Conservation (phyloP, 2,888 invertebrate genomes). For the Pseudococcus jackbeardsleyi region DNA sequence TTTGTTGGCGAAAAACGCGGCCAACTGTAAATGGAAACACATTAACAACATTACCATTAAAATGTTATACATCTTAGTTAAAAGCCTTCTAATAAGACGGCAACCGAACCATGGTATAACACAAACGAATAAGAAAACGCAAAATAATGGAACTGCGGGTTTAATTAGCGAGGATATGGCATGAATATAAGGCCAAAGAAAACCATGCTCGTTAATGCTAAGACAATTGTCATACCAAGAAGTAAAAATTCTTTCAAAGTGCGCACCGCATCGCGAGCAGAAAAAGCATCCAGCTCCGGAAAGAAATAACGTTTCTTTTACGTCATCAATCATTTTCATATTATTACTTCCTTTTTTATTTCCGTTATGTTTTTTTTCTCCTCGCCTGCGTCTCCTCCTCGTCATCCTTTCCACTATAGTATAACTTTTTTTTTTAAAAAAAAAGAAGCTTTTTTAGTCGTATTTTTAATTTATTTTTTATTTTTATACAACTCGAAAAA, state of each 20-base stretch:
- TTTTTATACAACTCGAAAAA: constrained; percentile 46
- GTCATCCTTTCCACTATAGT: neutral
- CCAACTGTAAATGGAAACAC: constrained; percentile 54
- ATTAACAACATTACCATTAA: constrained; percentile 54
- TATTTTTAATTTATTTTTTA: constrained; percentile 58
- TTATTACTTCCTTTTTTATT: constrained; percentile 52
- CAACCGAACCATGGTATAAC: constrained; percentile 10
- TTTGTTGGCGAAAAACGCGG: constrained; percentile 37
- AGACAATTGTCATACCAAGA: constrained; percentile 52
- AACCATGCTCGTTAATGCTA: constrained; percentile 51
- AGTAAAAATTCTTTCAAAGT: constrained; percentile 3
- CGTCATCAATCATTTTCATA: constrained; percentile 59
- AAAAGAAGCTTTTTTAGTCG: constrained; percentile 27
- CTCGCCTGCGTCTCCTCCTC: neutral
- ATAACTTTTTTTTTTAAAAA: constrained; percentile 5
- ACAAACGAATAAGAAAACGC: constrained; percentile 2
- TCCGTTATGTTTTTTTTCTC: constrained; percentile 22
- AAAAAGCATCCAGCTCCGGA: neutral
- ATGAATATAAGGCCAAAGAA: constrained; percentile 40
- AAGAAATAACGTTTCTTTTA: constrained; percentile 51
- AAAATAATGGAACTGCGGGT: constrained; percentile 44
- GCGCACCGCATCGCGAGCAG: neutral
- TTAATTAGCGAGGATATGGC: constrained; percentile 22
- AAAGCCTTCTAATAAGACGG: constrained; percentile 52
- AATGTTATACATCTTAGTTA: constrained; percentile 52